Evolutionary conservation across 2,797 vertebrate species (phyloP).

Genomic region (Paramormyrops hopkinsi): DNA sequence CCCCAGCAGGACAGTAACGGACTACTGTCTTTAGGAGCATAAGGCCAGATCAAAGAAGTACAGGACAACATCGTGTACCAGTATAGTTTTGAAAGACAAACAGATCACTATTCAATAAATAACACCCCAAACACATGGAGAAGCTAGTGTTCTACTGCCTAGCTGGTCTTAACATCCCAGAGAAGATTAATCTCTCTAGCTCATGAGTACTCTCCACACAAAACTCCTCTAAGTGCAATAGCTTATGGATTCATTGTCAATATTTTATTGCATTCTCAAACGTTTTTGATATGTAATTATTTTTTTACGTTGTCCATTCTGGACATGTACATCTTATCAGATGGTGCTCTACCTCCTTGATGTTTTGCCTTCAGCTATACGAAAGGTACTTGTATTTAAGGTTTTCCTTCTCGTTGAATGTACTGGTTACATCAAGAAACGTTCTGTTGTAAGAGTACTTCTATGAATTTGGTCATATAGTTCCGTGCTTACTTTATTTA

Average conservation of each 20-base stretch:
- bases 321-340: constrained; percentile 71
- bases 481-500: constrained; percentile 82
- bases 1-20: not conserved
- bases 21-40: not conserved
- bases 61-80: constrained; percentile 40
- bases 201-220: constrained; percentile 66
- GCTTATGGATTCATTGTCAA: constrained; percentile 60
- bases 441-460: constrained; percentile 72
- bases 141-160: constrained; percentile 28
- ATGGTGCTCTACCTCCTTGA: constrained; percentile 90
- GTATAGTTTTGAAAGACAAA: constrained; percentile 35
- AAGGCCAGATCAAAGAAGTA: constrained; percentile 33
- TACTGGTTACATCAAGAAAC: constrained; percentile 89
- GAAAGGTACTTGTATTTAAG: constrained; percentile 65
- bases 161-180: constrained; percentile 52
- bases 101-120: constrained; percentile 42
- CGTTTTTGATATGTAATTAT: constrained; percentile 37
- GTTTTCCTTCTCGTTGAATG: constrained; percentile 72
- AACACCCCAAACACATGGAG: constrained; percentile 19
- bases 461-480: constrained; percentile 70
- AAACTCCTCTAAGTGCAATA: constrained; percentile 73
- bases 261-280: constrained; percentile 50
- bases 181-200: constrained; percentile 57
- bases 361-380: constrained; percentile 58
- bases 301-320: constrained; percentile 56